Evolutionary conservation across 1,140 invertebrate genomes (phyloP).

Genomic region (Pogonus chalceus): DNA sequence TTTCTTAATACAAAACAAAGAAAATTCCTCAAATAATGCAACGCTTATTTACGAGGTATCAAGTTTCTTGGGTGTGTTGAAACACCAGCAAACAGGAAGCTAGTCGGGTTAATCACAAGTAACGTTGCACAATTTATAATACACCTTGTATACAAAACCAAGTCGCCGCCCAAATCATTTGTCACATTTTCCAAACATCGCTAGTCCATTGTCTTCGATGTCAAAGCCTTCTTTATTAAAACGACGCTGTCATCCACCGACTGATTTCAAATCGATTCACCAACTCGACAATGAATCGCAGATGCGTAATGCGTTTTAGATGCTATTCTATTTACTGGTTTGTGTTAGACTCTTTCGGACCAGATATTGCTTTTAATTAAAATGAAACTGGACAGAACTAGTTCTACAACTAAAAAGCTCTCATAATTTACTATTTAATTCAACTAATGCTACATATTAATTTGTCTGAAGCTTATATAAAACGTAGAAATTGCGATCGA

Average conservation of each 20-base stretch:
- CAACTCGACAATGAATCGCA: not conserved
- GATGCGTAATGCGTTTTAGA: too few relatives aligned
- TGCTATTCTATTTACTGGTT: too few relatives aligned
- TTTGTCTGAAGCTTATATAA: too few relatives aligned
- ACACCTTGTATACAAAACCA: not conserved
- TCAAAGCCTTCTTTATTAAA: not conserved
- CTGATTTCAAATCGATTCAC: not conserved
- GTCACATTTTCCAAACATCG: not conserved
- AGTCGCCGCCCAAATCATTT: not conserved
- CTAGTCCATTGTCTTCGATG: not conserved
- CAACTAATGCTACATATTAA: too few relatives aligned
- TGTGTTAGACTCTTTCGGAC: too few relatives aligned
- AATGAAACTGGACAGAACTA: too few relatives aligned
- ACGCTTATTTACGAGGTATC: not conserved
- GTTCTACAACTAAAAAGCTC: too few relatives aligned
- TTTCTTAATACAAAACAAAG: not conserved
- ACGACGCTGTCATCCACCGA: not conserved
- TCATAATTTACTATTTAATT: too few relatives aligned
- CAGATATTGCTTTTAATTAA: too few relatives aligned
- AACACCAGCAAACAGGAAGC: not conserved
- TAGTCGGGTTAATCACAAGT: not conserved
- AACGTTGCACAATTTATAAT: conserved; percentile 2
- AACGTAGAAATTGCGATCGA: too few relatives aligned
- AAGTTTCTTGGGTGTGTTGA: not conserved
- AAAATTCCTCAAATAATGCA: not conserved